Evolutionary conservation across 2,113 vertebrate genomes (phyloP).

Genomic region (Gymnogyps californianus): DNA sequence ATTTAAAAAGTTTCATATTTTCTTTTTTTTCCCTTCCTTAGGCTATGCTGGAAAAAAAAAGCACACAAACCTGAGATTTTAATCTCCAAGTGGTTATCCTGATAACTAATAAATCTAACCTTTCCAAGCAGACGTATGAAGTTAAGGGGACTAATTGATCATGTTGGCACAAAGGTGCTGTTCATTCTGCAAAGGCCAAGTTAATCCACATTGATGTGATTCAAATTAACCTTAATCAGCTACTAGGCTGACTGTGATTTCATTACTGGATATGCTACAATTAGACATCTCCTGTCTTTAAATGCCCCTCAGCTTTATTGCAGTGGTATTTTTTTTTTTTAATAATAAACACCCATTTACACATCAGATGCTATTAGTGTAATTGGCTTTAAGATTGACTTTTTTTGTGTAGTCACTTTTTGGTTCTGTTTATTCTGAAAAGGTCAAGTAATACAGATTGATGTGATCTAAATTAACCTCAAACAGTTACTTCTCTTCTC

Average conservation of each 20-base stretch:
- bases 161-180: conserved; percentile 80
- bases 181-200: conserved; percentile 80
- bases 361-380: conserved; percentile 64
- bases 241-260: conserved; percentile 75
- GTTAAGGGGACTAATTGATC: conserved; percentile 81
- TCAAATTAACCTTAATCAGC: conserved; percentile 86
- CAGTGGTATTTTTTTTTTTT: conserved; percentile 33
- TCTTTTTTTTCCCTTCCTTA: not conserved
- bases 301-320: conserved; percentile 63
- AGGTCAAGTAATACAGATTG: conserved; percentile 67
- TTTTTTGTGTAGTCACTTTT: conserved; percentile 70
- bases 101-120: conserved; percentile 82
- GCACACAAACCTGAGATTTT: conserved; percentile 38
- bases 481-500: conserved; percentile 45
- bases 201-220: conserved; percentile 84
- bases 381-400: conserved; percentile 59
- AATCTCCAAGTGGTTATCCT: conserved; percentile 69
- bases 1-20: not conserved
- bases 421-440: conserved; percentile 66
- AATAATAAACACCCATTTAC: conserved; percentile 69
- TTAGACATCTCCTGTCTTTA: conserved; percentile 72
- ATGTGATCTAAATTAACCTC: conserved; percentile 62
- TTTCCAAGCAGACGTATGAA: conserved; percentile 73
- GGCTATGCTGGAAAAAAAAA: not conserved
- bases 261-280: conserved; percentile 73